phyloP scores from a whole-genome alignment of 2,888 invertebrate genomes.

The Ephialtes manifestator region DNA sequence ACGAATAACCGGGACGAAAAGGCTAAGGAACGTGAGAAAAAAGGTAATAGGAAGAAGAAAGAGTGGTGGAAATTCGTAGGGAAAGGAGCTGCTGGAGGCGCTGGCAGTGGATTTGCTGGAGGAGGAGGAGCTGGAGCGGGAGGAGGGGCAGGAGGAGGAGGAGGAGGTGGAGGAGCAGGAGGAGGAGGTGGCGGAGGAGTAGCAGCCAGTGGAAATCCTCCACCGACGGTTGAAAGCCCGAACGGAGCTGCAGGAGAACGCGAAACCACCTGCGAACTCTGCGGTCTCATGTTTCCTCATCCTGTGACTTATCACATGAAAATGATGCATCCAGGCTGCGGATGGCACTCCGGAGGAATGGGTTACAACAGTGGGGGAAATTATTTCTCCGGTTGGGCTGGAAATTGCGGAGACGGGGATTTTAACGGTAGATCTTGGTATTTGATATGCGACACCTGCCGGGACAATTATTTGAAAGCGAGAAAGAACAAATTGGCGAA shows the following conservation, averaged over 20 bases:
- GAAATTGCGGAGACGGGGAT: constrained; percentile 95
- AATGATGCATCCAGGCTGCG: constrained; percentile 96
- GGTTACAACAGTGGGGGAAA: constrained; percentile 97
- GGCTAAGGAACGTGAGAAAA: constrained; percentile 87
- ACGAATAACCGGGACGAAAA: constrained; percentile 76
- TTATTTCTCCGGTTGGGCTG: constrained; percentile 95
- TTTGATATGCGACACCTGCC: constrained; percentile 96
- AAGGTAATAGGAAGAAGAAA: constrained; percentile 87
- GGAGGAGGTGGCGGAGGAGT: constrained; percentile 68
- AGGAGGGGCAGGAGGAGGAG: constrained; percentile 67
- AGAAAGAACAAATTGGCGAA: constrained; percentile 78
- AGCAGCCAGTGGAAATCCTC: constrained; percentile 50
- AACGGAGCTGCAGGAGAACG: constrained; percentile 76
- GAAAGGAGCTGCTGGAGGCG: constrained; percentile 60
- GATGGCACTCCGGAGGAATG: constrained; percentile 93
- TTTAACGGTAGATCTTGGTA: constrained; percentile 95
- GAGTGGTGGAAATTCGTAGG: constrained; percentile 86
- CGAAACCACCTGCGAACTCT: constrained; percentile 93
- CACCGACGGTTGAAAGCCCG: constrained; percentile 60
- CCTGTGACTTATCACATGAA: constrained; percentile 98
- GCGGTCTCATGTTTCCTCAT: constrained; percentile 91
- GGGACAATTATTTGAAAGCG: constrained; percentile 90
- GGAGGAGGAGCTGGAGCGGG: not conserved
- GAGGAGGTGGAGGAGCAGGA: constrained; percentile 63
- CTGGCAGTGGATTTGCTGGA: not conserved